Evolutionary conservation across 92 coral and sea anemone genomes (phyloP).

Genomic region (Epizoanthus scotinus): DNA sequence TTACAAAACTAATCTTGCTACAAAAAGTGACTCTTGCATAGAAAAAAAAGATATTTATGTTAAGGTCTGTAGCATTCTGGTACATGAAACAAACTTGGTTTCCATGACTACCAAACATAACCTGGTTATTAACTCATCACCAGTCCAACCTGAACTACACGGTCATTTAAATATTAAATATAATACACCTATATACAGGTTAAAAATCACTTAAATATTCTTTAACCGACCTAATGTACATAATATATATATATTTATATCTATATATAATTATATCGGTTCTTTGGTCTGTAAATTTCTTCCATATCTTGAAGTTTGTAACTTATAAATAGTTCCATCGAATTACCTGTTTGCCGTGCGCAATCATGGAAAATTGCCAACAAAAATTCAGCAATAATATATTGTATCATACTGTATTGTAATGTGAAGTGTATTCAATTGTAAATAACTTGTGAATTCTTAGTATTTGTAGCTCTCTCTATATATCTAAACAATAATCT

Average conservation of each 20-base stretch:
- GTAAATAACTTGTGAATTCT: slow-evolving; percentile 25
- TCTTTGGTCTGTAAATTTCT: slow-evolving; percentile 5
- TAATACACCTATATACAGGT: slow-evolving; percentile 65
- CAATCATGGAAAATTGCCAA: slow-evolving; percentile 29
- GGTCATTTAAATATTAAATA: slow-evolving; percentile 92
- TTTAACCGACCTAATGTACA: slow-evolving; percentile 47
- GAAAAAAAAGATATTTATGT: slow-evolving; percentile 53
- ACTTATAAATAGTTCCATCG: slow-evolving; percentile 34
- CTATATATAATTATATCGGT: slow-evolving; percentile 24
- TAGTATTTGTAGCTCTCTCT: slow-evolving; percentile 26
- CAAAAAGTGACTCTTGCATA: slow-evolving; percentile 72
- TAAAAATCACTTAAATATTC: slow-evolving; percentile 70
- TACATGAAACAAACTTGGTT: not conserved
- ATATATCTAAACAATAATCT: slow-evolving; percentile 82
- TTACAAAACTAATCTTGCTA: slow-evolving; percentile 98
- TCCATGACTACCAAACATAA: slow-evolving; percentile 43
- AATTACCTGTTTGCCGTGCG: slow-evolving; percentile 21
- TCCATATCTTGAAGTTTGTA: slow-evolving; percentile 16
- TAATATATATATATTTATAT: slow-evolving; percentile 19
- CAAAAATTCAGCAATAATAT: slow-evolving; percentile 22
- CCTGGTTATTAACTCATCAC: slow-evolving; percentile 47
- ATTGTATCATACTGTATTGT: slow-evolving; percentile 10
- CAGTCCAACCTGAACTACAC: slow-evolving; percentile 83
- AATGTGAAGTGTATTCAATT: slow-evolving; percentile 15
- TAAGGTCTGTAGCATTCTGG: not conserved